These are phyloP conservation scores for Chloromyia formosa DNA, from an alignment of 2,888 invertebrate species.

Conservation along the genomic window DNA sequence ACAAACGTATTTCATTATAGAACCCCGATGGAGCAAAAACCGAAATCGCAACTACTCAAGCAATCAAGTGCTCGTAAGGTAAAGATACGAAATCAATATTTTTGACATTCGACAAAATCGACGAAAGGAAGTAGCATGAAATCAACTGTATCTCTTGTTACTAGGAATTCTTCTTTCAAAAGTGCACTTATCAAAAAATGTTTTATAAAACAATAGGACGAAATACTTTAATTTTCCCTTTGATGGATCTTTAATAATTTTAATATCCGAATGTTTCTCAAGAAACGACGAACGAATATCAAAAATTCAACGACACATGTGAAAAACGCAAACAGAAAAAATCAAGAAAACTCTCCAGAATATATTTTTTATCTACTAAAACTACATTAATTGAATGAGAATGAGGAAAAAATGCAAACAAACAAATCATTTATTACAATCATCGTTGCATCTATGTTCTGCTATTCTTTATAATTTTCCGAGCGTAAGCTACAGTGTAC, in stretches of 20 bases:
- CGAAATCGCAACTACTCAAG: constrained; percentile 11
- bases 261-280: background rate
- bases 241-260: too few species aligned
- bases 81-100: too few species aligned
- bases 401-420: background rate
- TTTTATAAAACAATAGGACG: too few species aligned
- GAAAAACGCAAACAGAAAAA: background rate
- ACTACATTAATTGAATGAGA: background rate
- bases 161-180: constrained; percentile 23
- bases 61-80: constrained; percentile 28
- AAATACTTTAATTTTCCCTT: too few species aligned
- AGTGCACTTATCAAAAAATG: constrained; percentile 31
- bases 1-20: constrained; percentile 13
- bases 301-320: background rate
- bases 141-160: background rate
- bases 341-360: background rate
- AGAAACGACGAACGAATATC: constrained; percentile 30
- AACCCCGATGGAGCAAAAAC: constrained; percentile 23
- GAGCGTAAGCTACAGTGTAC: background rate
- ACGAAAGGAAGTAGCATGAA: too few species aligned
- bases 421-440: too few species aligned
- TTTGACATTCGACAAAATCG: too few species aligned
- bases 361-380: constrained; percentile 11
- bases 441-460: constrained; percentile 6
- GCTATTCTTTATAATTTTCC: constrained; percentile 4